Percentiles rank a stretch among this genome's conserved stretches.
Conservation (phyloP, 2,113 vertebrate genomes). For the Delphinus delphis region DNA sequence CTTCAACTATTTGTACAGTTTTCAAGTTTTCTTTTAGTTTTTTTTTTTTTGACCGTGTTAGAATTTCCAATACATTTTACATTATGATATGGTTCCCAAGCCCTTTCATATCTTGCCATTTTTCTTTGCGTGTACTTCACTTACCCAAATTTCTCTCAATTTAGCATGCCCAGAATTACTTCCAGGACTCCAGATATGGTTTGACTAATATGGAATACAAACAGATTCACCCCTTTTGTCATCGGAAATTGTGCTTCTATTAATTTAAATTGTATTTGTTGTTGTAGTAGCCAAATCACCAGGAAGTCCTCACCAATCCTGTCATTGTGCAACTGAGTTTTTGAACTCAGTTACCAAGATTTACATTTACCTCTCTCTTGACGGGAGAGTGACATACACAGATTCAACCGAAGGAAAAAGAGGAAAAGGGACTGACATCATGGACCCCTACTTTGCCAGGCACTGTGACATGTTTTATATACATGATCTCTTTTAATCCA, state of each 20-base stretch:
- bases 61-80: background rate
- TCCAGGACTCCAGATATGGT: background rate
- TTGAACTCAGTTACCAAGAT: background rate
- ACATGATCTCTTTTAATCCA: conserved; percentile 48
- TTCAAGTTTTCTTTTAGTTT: background rate
- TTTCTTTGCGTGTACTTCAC: background rate
- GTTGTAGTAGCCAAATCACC: background rate
- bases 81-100: background rate
- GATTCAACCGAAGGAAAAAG: background rate
- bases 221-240: background rate
- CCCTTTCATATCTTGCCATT: background rate
- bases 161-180: background rate
- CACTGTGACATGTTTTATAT: conserved; percentile 53
- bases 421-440: conserved; percentile 23
- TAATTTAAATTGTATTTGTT: background rate
- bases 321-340: background rate
- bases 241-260: background rate
- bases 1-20: background rate
- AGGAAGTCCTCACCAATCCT: background rate
- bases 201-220: background rate
- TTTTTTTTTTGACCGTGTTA: too few relatives aligned
- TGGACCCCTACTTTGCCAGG: background rate
- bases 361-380: conserved; percentile 6
- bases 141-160: background rate
- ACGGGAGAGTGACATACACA: background rate